These are phyloP conservation scores for Aphelenchoides fujianensis DNA, from an alignment of 1,140 invertebrate genomes.

Conservation along the genomic window DNA sequence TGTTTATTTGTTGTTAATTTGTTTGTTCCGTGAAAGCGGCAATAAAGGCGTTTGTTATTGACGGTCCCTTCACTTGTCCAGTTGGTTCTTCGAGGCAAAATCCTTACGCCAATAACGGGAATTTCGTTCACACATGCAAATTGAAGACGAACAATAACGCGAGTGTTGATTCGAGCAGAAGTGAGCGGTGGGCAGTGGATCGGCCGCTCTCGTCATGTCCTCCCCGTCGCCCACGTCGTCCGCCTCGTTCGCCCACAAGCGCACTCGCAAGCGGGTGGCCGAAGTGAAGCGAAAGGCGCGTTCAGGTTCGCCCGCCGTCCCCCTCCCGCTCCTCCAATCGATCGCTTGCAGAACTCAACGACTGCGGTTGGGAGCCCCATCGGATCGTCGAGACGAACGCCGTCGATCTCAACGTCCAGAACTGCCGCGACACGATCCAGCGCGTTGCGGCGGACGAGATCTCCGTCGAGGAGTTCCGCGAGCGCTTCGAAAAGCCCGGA, in stretches of 20 bases:
- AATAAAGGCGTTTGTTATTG: constrained; percentile 1
- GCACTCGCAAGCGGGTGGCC: constrained; percentile 26
- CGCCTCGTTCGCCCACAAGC: constrained; percentile 21
- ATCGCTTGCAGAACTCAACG: constrained; percentile 41
- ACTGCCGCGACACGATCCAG: constrained; percentile 33
- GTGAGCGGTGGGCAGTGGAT: no score
- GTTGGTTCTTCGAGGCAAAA: background rate
- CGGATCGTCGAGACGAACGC: constrained; percentile 24
- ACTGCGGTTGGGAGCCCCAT: constrained; percentile 41
- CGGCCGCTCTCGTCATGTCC: no score
- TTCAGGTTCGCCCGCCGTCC: constrained; percentile 24
- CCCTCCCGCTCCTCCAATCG: no score
- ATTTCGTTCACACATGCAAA: background rate
- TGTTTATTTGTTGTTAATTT: constrained; percentile 18
- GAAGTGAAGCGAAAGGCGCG: constrained; percentile 26
- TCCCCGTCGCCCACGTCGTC: background rate
- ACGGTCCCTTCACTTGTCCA: no score
- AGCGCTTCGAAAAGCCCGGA: constrained; percentile 31
- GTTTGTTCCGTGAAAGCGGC: background rate
- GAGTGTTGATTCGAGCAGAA: no score
- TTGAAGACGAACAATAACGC: no score
- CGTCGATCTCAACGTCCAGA: constrained; percentile 10
- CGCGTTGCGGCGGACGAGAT: constrained; percentile 30
- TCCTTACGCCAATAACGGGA: background rate
- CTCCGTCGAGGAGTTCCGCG: constrained; percentile 34